These are phyloP conservation scores for Nephrotoma appendiculata DNA, from an alignment of 2,888 invertebrate genomes.

Conservation along the genomic window DNA sequence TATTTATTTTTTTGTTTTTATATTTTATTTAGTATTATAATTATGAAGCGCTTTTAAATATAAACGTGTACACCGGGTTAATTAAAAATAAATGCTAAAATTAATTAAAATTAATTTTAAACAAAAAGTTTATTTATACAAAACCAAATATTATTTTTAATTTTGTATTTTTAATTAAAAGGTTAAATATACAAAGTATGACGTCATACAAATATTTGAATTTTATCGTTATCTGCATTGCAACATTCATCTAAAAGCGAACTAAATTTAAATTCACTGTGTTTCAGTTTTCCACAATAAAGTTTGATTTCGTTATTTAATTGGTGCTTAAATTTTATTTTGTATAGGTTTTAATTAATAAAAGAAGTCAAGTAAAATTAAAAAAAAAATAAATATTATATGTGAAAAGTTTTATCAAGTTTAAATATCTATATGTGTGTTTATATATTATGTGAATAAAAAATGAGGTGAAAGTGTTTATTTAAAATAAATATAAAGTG, in stretches of 20 bases:
- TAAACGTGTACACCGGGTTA: neutral
- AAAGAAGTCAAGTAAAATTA: neutral
- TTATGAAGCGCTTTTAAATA: neutral
- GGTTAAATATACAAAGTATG: neutral
- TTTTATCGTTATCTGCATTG: conserved; percentile 7
- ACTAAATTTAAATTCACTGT: neutral
- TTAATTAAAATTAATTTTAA: neutral
- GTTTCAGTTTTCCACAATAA: neutral
- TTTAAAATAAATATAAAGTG: neutral
- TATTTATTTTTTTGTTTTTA: neutral
- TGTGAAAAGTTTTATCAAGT: neutral
- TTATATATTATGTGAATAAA: neutral
- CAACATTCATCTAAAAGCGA: neutral
- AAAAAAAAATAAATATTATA: neutral
- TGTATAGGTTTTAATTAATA: neutral
- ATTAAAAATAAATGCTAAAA: neutral
- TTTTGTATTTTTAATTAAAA: neutral
- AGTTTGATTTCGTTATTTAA: neutral
- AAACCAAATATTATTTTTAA: neutral
- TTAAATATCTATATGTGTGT: neutral
- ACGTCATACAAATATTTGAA: conserved; percentile 1
- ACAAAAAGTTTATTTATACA: neutral
- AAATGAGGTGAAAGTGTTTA: neutral
- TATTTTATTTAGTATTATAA: neutral
- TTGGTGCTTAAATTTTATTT: neutral